phyloP scores from a whole-genome alignment of 2,113 vertebrate genomes.

The Chiloscyllium plagiosum region DNA sequence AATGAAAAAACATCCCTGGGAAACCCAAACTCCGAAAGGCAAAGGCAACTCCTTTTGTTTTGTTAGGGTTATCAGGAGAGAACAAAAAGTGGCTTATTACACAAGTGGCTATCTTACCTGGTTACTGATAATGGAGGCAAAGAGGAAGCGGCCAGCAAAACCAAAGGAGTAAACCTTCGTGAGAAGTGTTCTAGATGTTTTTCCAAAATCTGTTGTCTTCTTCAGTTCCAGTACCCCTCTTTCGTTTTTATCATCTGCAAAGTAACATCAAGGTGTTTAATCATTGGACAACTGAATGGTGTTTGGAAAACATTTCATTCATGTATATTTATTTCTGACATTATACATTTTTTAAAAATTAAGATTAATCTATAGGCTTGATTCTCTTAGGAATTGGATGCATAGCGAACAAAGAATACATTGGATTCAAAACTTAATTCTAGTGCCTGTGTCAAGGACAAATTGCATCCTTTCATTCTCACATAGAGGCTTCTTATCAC shows the following conservation, averaged over 20 bases:
- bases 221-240: slow-evolving; percentile 57
- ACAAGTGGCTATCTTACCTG: slow-evolving; percentile 45
- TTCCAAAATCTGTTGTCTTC: slow-evolving; percentile 59
- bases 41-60: too few species aligned
- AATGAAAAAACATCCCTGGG: too few species aligned
- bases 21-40: too few species aligned
- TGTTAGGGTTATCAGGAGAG: too few species aligned
- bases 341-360: not conserved
- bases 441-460: not conserved
- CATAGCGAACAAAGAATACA: not conserved
- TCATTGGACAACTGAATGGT: not conserved
- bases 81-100: not conserved
- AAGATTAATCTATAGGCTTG: not conserved
- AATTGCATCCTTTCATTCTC: not conserved
- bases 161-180: slow-evolving; percentile 64
- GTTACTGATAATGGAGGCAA: slow-evolving; percentile 65
- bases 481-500: not conserved
- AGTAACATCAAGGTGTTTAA: not conserved
- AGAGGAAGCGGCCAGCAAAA: slow-evolving; percentile 64
- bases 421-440: not conserved
- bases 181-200: slow-evolving; percentile 55
- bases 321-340: not conserved
- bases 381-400: not conserved
- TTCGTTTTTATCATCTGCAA: slow-evolving; percentile 55
- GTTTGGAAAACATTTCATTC: not conserved